Evolutionary conservation across 2,797 vertebrate species (phyloP).

Genomic region (Perodicticus potto): DNA sequence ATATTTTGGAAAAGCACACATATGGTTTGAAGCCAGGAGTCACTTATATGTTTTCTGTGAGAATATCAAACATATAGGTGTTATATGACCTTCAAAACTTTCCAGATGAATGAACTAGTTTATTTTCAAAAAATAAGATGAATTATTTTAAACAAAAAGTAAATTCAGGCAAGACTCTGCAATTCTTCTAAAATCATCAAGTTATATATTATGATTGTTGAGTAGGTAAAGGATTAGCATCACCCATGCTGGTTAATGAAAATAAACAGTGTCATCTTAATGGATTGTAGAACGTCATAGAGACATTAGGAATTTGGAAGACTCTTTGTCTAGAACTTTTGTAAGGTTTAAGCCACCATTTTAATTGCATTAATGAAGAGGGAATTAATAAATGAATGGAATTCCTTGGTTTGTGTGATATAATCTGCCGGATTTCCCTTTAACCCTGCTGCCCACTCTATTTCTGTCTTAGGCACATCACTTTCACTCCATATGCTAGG

Average conservation of each 20-base stretch:
- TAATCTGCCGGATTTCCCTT: not conserved
- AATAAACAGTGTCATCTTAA: not conserved
- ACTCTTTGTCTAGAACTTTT: not conserved
- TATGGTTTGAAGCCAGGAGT: not conserved
- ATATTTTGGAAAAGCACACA: not conserved
- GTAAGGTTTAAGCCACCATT: not conserved
- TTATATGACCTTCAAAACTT: not conserved
- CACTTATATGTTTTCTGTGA: not conserved
- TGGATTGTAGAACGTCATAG: not conserved
- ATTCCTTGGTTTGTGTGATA: not conserved
- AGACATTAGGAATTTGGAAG: not conserved
- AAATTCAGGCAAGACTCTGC: not conserved
- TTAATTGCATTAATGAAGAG: not conserved
- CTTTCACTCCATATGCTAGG: not conserved
- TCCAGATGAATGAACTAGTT: not conserved
- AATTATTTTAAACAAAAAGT: not conserved
- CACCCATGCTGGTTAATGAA: not conserved
- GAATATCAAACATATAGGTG: not conserved
- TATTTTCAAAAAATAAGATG: not conserved
- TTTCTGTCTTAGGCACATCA: rapidly evolving
- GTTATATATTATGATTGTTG: not conserved
- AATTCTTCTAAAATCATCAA: not conserved
- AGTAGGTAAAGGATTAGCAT: not conserved
- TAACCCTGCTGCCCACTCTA: not conserved
- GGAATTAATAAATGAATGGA: not conserved